These are phyloP conservation scores for Palythoa caribaeorum DNA, from an alignment of 92 coral and sea anemone species.

Conservation along the genomic window DNA sequence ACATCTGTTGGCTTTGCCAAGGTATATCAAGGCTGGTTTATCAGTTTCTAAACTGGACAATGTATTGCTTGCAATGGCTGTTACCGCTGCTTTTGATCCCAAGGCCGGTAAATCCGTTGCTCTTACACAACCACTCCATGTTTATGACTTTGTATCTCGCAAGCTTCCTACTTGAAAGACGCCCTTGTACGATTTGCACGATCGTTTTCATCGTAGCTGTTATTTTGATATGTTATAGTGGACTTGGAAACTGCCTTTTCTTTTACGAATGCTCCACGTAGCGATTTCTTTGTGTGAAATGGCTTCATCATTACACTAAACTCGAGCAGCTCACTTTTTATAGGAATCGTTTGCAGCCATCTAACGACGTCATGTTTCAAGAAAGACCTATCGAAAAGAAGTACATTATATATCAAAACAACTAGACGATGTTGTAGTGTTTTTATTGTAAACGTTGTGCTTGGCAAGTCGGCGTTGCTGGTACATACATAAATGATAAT, in stretches of 20 bases:
- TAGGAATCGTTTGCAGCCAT: neutral
- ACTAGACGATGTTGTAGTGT: neutral
- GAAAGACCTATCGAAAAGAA: neutral
- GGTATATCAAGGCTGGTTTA: slow-evolving; percentile 9
- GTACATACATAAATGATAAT: neutral
- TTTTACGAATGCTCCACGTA: slow-evolving; percentile 89
- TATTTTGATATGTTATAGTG: slow-evolving; percentile 97
- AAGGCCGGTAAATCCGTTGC: slow-evolving; percentile 93
- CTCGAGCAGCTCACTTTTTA: neutral
- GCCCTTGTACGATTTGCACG: slow-evolving; percentile 99
- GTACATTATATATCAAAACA: neutral
- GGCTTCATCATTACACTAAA: neutral
- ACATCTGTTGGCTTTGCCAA: neutral
- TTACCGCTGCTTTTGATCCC: slow-evolving; percentile 96
- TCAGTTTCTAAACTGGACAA: slow-evolving; percentile 48
- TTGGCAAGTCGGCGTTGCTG: neutral
- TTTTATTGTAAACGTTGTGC: neutral
- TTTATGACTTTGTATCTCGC: slow-evolving; percentile 99
- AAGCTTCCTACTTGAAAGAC: slow-evolving; percentile 98
- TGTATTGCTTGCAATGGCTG: slow-evolving; percentile 99
- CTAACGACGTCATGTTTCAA: neutral
- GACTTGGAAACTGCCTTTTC: slow-evolving; percentile 98
- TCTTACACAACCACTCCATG: slow-evolving; percentile 98
- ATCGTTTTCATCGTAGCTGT: slow-evolving; percentile 96
- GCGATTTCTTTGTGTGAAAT: slow-evolving; percentile 32